Evolutionary conservation across 2,797 vertebrate species (phyloP).

Genomic region (Sebastes umbrosus): DNA sequence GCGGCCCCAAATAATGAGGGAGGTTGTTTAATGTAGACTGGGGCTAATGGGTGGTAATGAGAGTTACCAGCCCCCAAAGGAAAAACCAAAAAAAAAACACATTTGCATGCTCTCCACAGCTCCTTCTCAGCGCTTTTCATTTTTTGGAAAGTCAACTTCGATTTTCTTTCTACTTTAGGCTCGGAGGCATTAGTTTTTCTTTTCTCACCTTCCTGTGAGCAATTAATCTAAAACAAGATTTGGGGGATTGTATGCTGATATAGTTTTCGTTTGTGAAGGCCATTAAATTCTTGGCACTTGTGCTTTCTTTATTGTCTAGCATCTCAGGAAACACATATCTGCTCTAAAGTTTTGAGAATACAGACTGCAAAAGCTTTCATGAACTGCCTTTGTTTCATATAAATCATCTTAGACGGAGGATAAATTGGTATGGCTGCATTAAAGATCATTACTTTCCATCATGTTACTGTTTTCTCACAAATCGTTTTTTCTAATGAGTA

Average conservation of each 20-base stretch:
- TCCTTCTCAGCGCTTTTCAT: conserved; percentile 5
- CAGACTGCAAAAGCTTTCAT: neutral
- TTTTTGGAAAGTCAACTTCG: conserved; percentile 22
- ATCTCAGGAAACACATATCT: neutral
- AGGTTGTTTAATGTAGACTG: conserved; percentile 38
- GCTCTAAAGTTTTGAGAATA: neutral
- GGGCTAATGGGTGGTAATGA: conserved; percentile 58
- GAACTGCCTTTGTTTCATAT: neutral
- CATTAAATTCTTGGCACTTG: neutral
- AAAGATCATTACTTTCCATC: neutral
- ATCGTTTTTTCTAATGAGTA: neutral
- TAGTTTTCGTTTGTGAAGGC: neutral
- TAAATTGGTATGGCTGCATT: neutral
- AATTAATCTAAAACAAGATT: neutral
- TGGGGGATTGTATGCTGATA: neutral
- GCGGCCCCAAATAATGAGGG: conserved; percentile 46
- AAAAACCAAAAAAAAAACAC: neutral
- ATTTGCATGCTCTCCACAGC: conserved; percentile 11
- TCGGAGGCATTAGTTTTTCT: neutral
- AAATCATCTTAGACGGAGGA: conserved; percentile 11
- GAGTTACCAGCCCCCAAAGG: conserved; percentile 1
- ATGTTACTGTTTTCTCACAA: neutral
- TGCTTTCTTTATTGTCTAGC: neutral
- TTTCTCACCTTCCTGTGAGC: neutral
- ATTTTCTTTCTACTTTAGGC: conserved; percentile 9